These are phyloP conservation scores for Amazona vittata DNA, from an alignment of 2,113 vertebrate genomes.

Conservation along the genomic window DNA sequence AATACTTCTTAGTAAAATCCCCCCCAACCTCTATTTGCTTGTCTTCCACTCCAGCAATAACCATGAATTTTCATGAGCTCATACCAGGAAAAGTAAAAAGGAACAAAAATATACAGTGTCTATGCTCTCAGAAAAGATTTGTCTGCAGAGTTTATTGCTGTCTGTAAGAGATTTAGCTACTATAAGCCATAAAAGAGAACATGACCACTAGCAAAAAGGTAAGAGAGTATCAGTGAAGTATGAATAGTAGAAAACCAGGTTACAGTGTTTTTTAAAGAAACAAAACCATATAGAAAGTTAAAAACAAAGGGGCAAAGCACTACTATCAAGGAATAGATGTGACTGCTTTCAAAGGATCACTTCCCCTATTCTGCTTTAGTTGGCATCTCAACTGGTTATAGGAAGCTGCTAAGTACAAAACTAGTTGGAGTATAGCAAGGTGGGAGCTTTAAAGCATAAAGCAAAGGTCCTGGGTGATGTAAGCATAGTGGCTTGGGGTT, in stretches of 20 bases:
- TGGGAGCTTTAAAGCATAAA: neutral
- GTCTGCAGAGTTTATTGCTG: slow-evolving; percentile 19
- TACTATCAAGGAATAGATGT: neutral
- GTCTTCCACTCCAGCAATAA: neutral
- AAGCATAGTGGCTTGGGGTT: neutral
- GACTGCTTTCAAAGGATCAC: neutral
- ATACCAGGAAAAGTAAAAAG: neutral
- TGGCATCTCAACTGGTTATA: neutral
- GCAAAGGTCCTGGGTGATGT: neutral
- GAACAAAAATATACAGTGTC: neutral
- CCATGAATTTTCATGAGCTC: neutral
- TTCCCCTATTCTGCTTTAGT: neutral
- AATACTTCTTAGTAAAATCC: neutral
- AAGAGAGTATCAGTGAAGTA: neutral
- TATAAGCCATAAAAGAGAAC: slow-evolving; percentile 28
- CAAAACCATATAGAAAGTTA: neutral
- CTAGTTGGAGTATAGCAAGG: neutral
- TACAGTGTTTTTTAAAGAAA: neutral
- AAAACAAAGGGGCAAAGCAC: neutral
- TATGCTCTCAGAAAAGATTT: neutral
- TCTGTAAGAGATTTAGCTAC: slow-evolving; percentile 4
- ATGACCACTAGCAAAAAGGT: slow-evolving; percentile 12
- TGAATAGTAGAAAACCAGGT: slow-evolving; percentile 16
- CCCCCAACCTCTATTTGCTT: neutral
- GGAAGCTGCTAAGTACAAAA: neutral